Conservation (phyloP, 2,888 invertebrate species). For the Drosophila paracracens region DNA sequence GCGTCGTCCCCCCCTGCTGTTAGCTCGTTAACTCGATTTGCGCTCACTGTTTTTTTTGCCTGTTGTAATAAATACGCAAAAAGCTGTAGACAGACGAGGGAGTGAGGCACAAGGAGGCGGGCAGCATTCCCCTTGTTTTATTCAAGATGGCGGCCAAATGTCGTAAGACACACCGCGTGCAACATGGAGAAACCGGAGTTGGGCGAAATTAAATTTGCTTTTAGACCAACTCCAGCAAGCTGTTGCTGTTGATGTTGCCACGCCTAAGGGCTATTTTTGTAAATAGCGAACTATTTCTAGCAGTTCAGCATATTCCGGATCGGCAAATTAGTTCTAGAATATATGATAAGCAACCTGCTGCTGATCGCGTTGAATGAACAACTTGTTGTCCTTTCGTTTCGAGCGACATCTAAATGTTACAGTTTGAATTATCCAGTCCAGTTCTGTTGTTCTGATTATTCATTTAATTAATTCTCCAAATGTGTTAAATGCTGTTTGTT, state of each 20-base stretch:
- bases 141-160: constrained; percentile 68
- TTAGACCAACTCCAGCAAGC: constrained; percentile 38
- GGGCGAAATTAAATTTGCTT: constrained; percentile 37
- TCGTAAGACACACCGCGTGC: constrained; percentile 1
- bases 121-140: constrained; percentile 67
- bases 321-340: neutral
- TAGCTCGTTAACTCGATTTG: constrained; percentile 80
- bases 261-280: neutral
- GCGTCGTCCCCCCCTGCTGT: constrained; percentile 56
- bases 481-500: neutral
- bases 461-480: neutral
- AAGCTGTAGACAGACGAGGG: constrained; percentile 10
- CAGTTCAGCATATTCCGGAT: neutral
- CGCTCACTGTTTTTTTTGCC: constrained; percentile 40
- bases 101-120: constrained; percentile 23
- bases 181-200: constrained; percentile 2
- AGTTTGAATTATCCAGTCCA: neutral
- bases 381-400: neutral
- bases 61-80: constrained; percentile 72
- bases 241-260: constrained; percentile 11
- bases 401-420: neutral
- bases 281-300: neutral
- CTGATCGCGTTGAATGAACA: neutral
- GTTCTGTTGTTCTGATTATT: neutral
- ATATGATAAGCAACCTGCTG: neutral